phyloP scores from a whole-genome alignment of 2,797 vertebrate genomes.

The Toxotes lorentzi region DNA sequence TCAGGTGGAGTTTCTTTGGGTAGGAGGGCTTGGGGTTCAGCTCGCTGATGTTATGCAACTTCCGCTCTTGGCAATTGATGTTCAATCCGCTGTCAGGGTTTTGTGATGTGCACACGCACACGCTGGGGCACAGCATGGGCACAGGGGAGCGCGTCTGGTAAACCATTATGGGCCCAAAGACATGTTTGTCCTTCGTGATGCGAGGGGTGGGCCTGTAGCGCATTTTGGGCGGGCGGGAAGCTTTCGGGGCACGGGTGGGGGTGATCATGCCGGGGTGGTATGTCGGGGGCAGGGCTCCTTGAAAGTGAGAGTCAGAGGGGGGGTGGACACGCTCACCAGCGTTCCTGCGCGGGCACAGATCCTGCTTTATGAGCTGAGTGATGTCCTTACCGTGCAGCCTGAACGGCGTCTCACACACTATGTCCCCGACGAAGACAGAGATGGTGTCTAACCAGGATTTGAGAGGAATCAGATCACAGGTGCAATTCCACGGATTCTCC shows the following conservation, averaged over 20 bases:
- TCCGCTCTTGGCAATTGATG: conserved; percentile 97
- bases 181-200: conserved; percentile 93
- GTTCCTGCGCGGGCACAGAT: conserved; percentile 94
- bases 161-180: conserved; percentile 98
- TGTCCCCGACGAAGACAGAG: conserved; percentile 95
- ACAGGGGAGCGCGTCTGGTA: conserved; percentile 97
- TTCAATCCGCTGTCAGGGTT: conserved; percentile 95
- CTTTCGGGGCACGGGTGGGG: conserved; percentile 91
- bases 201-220: conserved; percentile 94
- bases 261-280: conserved; percentile 86
- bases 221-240: conserved; percentile 94
- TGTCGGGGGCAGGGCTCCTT: conserved; percentile 87
- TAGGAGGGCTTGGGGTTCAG: conserved; percentile 93
- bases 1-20: conserved; percentile 98
- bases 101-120: conserved; percentile 95
- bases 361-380: conserved; percentile 96
- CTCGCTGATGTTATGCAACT: conserved; percentile 94
- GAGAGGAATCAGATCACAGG: conserved; percentile 95
- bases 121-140: conserved; percentile 91
- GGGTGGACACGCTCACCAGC: conserved; percentile 87
- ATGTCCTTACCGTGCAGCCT: conserved; percentile 96
- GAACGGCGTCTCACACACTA: conserved; percentile 97
- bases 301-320: conserved; percentile 88
- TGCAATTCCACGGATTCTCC: conserved; percentile 99
- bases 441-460: conserved; percentile 99